Percentiles rank a stretch among this genome's conserved stretches.
These are phyloP conservation scores for Aphaenogaster rudis DNA, from an alignment of 1,140 invertebrate species.

Conservation along the genomic window DNA sequence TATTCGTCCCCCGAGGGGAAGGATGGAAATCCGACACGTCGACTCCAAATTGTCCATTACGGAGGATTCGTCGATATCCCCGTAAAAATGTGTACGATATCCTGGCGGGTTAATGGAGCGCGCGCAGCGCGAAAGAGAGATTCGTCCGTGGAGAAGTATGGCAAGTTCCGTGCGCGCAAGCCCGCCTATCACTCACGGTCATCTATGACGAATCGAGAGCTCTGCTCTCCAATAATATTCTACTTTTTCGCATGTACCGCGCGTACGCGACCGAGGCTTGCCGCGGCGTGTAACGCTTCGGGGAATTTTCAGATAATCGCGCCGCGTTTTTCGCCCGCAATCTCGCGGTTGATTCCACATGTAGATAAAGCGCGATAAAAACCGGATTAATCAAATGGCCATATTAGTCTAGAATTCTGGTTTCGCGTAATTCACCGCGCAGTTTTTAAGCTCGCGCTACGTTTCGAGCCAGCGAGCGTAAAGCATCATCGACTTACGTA, in stretches of 20 bases:
- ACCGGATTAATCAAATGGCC: slow-evolving; percentile 60
- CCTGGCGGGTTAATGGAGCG: slow-evolving; percentile 49
- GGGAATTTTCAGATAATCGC: slow-evolving; percentile 64
- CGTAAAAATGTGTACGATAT: slow-evolving; percentile 47
- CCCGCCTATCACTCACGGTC: slow-evolving; percentile 60
- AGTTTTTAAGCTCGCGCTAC: slow-evolving; percentile 7
- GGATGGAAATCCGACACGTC: slow-evolving; percentile 34
- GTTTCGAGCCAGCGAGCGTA: background rate
- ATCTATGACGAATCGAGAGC: slow-evolving; percentile 63
- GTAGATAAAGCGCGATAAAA: slow-evolving; percentile 62
- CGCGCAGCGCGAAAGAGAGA: slow-evolving; percentile 23
- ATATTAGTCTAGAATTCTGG: slow-evolving; percentile 57
- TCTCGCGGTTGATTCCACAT: slow-evolving; percentile 56
- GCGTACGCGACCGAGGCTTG: slow-evolving; percentile 47
- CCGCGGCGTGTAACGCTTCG: slow-evolving; percentile 49
- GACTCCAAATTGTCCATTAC: slow-evolving; percentile 50
- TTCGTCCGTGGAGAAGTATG: slow-evolving; percentile 26
- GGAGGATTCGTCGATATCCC: slow-evolving; percentile 32
- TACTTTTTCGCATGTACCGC: slow-evolving; percentile 48
- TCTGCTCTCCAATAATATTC: slow-evolving; percentile 62
- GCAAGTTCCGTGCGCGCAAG: slow-evolving; percentile 43
- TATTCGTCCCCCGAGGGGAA: slow-evolving; percentile 4
- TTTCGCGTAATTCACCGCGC: slow-evolving; percentile 38
- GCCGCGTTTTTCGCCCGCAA: slow-evolving; percentile 58
- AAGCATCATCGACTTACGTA: background rate